A percentile compares a stretch with the other conserved stretches of the same genome.
These are phyloP conservation scores for Julus scanicus DNA, from an alignment of 2,888 invertebrate genomes.

Conservation along the genomic window DNA sequence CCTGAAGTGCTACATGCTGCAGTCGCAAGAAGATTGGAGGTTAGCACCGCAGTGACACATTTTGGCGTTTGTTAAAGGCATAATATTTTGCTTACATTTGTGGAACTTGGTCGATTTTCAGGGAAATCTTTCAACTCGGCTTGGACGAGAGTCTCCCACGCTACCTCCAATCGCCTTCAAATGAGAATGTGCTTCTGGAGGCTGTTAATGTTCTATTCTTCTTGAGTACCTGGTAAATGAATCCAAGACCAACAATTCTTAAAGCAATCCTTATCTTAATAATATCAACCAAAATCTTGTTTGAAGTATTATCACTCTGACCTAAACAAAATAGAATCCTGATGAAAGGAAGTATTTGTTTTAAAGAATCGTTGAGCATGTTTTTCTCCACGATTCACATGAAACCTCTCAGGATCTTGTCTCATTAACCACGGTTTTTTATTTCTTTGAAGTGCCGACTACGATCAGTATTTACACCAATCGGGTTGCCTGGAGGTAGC, in stretches of 20 bases:
- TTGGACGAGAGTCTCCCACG: slow-evolving; percentile 17
- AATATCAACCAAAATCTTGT: too few species aligned
- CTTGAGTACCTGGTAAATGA: slow-evolving; percentile 41
- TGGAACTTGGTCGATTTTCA: not conserved
- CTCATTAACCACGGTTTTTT: not conserved
- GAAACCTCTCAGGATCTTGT: too few species aligned
- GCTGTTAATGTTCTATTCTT: slow-evolving; percentile 50
- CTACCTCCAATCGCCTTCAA: not conserved
- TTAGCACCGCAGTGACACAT: not conserved
- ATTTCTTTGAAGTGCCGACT: slow-evolving; percentile 18
- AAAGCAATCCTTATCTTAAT: too few species aligned
- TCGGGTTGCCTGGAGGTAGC: slow-evolving; percentile 21
- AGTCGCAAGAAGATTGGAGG: slow-evolving; percentile 51
- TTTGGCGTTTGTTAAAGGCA: not conserved
- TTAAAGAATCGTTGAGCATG: too few species aligned
- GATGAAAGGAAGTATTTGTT: too few species aligned
- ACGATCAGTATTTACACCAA: slow-evolving; percentile 34
- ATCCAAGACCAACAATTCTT: not conserved
- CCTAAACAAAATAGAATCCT: too few species aligned
- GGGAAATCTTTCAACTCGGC: slow-evolving; percentile 50
- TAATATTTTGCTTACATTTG: not conserved
- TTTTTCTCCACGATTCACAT: too few species aligned
- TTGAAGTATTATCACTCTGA: too few species aligned
- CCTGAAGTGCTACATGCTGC: slow-evolving; percentile 53
- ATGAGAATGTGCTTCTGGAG: slow-evolving; percentile 44